Evolutionary conservation across 2,113 vertebrate genomes (phyloP).

Genomic region (Pao palembangensis): DNA sequence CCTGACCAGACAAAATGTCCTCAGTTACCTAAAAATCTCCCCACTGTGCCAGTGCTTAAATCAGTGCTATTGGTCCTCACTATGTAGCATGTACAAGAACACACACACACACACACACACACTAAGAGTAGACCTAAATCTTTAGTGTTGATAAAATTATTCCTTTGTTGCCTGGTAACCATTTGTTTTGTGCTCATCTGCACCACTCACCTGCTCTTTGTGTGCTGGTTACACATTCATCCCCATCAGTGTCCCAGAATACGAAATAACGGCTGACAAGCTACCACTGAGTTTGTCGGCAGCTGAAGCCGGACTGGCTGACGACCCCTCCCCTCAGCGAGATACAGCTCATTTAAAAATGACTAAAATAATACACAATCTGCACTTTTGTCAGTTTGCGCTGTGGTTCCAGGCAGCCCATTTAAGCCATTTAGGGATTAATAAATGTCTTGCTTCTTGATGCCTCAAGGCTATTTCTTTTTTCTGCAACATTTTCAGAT

Average conservation of each 20-base stretch:
- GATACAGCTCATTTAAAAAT: slow-evolving; percentile 35
- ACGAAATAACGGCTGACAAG: slow-evolving; percentile 23
- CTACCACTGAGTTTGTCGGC: slow-evolving; percentile 18
- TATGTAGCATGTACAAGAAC: background rate
- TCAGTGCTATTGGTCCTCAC: no score
- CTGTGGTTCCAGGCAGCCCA: slow-evolving; percentile 55
- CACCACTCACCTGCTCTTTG: slow-evolving; percentile 47
- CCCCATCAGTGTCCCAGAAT: slow-evolving; percentile 19
- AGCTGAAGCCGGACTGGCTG: slow-evolving; percentile 25
- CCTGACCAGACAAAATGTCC: no score
- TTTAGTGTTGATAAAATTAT: slow-evolving; percentile 49
- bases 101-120: slow-evolving; percentile 16
- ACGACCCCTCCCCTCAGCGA: slow-evolving; percentile 41
- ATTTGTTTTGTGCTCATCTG: slow-evolving; percentile 53
- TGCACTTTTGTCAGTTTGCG: slow-evolving; percentile 35
- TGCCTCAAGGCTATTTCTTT: slow-evolving; percentile 36
- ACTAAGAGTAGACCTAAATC: slow-evolving; percentile 33
- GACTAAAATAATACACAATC: slow-evolving; percentile 27
- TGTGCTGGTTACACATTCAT: slow-evolving; percentile 36
- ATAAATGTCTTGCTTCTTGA: slow-evolving; percentile 44
- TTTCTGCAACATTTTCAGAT: slow-evolving; percentile 6
- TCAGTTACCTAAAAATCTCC: no score
- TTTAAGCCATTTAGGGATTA: slow-evolving; percentile 69
- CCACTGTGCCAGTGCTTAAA: no score
- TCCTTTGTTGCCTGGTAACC: slow-evolving; percentile 64